Conservation (phyloP, 2,113 vertebrate genomes). For the Shinisaurus crocodilurus region DNA sequence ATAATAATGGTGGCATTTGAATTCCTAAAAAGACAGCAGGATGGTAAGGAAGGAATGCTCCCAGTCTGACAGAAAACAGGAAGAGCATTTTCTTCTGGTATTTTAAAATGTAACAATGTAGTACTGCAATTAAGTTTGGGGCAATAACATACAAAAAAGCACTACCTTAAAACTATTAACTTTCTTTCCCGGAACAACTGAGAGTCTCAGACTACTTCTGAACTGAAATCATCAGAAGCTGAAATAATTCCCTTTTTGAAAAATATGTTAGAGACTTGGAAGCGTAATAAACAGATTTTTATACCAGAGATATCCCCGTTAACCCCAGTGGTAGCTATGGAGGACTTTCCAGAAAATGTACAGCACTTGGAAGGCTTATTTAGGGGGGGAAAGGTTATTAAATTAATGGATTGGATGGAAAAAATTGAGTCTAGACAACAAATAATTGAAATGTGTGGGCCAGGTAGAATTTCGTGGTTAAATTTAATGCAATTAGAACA, state of each 20-base stretch:
- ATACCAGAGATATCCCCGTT: too few species aligned
- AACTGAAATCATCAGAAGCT: neutral
- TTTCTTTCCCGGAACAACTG: neutral
- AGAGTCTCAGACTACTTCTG: neutral
- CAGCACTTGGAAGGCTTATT: too few species aligned
- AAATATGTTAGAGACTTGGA: too few species aligned
- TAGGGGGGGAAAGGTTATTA: too few species aligned
- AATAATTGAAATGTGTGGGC: too few species aligned
- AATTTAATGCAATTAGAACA: too few species aligned
- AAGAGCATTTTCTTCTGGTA: neutral
- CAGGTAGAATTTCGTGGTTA: too few species aligned
- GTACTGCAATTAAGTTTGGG: neutral
- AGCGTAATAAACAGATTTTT: too few species aligned
- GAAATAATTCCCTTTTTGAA: neutral
- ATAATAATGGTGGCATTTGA: neutral
- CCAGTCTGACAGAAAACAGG: neutral
- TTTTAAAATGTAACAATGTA: conserved; percentile 12
- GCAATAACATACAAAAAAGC: neutral
- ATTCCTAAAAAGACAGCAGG: neutral
- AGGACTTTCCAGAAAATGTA: too few species aligned
- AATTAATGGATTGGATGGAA: too few species aligned
- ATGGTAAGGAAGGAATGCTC: neutral
- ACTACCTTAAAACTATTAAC: neutral
- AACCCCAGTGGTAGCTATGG: too few species aligned
- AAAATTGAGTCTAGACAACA: too few species aligned